phyloP scores from a whole-genome alignment of 1,140 invertebrate genomes.

The Cyphomyrmex costatus region DNA sequence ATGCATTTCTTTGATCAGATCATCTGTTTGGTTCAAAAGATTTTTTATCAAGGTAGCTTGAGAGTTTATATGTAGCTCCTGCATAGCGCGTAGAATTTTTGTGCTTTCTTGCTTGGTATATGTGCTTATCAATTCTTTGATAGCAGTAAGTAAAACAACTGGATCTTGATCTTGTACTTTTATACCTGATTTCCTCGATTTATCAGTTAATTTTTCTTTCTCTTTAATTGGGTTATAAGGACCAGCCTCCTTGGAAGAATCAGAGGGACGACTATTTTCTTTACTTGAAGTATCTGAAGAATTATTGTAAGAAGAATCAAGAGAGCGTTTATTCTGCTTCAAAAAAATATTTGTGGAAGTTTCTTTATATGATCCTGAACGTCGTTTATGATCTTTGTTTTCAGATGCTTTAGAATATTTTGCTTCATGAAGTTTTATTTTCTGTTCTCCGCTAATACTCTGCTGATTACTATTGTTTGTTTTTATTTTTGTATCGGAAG shows the following conservation, averaged over 20 bases:
- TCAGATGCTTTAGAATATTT: slow-evolving; percentile 57
- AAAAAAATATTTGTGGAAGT: slow-evolving; percentile 74
- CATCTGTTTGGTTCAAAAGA: slow-evolving; percentile 79
- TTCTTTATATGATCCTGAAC: slow-evolving; percentile 73
- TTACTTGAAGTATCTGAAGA: slow-evolving; percentile 80
- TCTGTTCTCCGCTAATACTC: slow-evolving; percentile 55
- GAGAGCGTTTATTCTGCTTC: slow-evolving; percentile 82
- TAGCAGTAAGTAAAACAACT: slow-evolving; percentile 75
- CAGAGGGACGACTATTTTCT: slow-evolving; percentile 80
- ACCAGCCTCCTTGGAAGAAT: slow-evolving; percentile 71
- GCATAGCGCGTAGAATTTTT: slow-evolving; percentile 80
- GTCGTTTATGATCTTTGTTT: slow-evolving; percentile 64
- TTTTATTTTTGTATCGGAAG: slow-evolving; percentile 69
- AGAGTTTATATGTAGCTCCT: slow-evolving; percentile 80
- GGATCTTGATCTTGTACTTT: slow-evolving; percentile 74
- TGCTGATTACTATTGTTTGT: slow-evolving; percentile 46
- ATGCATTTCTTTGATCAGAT: slow-evolving; percentile 78
- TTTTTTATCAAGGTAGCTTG: slow-evolving; percentile 82
- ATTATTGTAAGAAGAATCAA: slow-evolving; percentile 66
- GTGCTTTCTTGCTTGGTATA: slow-evolving; percentile 80
- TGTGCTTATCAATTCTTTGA: slow-evolving; percentile 80
- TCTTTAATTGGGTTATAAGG: slow-evolving; percentile 67
- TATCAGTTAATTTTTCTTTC: slow-evolving; percentile 63
- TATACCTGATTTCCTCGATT: slow-evolving; percentile 61
- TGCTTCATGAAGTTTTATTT: slow-evolving; percentile 65